Evolutionary conservation across 2,888 invertebrate genomes (phyloP), one percentile per base, ranked within the genome.

Genomic region (Hemicrepidius hirtus): DNA sequence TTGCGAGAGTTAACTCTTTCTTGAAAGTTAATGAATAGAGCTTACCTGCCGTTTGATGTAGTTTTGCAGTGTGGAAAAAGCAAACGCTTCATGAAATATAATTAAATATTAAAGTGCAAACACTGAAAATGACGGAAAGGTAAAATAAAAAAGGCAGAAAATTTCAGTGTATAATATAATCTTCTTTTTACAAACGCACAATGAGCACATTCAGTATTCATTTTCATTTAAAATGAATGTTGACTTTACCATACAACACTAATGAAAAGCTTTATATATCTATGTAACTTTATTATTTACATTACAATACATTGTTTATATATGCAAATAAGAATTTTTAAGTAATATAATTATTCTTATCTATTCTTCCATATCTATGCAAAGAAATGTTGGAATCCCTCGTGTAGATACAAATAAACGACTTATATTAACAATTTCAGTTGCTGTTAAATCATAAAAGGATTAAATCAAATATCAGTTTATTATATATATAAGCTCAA

Each of bases 171-270:
- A 75, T 73, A 73, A 74, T 76, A 68, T 76, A 69, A 77, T 76
- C 68, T 73, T 75, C 74, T 77, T 76, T 77, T 76, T 76, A 77
- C 76, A 77, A 76, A 77, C 78, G 74, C 70, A 77, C 75, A 77
- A 68, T 77, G 75, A 78, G 76, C 74, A 78, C 71, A 76, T 77
- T 66, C 72, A 75, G 69, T 73, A 76, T 76, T 73, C 70, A 77
- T 75, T 71, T 77, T 72, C 71, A 68, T 73, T 73, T 68, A 71
- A 71, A 68, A 73, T 74, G 64, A 69, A 73, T 74, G 72, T 71
- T 76, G 74, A 74, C 71, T 76, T 72, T 72, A 72, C 57, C 62
- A 66, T 73, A 73, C 68, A 71, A 71, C 73, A 76, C 72, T 68
- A 77, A 74, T 74, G 71, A 76, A 77, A 75, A 75, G 77, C 69